Base-by-base conservation (phyloP, 1,140 invertebrate genomes). In the Amyelois transitella region DNA sequence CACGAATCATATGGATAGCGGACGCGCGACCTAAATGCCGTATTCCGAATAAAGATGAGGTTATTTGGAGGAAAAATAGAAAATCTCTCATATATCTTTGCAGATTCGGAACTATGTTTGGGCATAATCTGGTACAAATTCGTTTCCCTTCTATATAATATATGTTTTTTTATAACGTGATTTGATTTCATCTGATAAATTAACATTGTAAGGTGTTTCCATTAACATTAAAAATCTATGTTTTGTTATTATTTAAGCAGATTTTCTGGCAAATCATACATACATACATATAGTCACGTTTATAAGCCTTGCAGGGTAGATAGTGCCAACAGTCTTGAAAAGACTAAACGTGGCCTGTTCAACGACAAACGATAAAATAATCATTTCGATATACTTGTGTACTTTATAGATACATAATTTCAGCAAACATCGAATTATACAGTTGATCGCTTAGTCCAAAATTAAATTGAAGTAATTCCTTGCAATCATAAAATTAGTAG, bases 11-110 rank as follows among this genome's bases (percentile, higher is more conserved):
- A 66, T 59, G 51, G 45, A 55, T 60, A 62, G 60, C 50, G 60
- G 47, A 51, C 18, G 53, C 52, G 55, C 52, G 20, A 53, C 22
- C 38, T 25, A 53, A 53, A 49, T 58, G 43, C 45, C 17, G 28
- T 50, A 53, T 43, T 53, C 51, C 51, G 51, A 58, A 58, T 58
- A 58, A 45, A 58, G 51, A 53, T 58, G 51, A 53, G 51, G 45
- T 48, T 49, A 49, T 50, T 52, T 49, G 10, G 24, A 44, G 47
- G 44, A 21, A 28, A 58, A 53, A 25, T 25, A 25, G 43, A 44
- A 53, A 52, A 52, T 14, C 74, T 72, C 66, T 68, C 77, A 81
- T 84, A 84, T 83, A 83, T 83, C 77, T 28, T 21, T 21, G 38
- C 47, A 47, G 43, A 21, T 52, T 24, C 28, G 28, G 18, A 51